A percentile compares a stretch with the other conserved stretches of the same genome.
Conservation (phyloP, 2,888 invertebrate species). For the Apodemia zela region DNA sequence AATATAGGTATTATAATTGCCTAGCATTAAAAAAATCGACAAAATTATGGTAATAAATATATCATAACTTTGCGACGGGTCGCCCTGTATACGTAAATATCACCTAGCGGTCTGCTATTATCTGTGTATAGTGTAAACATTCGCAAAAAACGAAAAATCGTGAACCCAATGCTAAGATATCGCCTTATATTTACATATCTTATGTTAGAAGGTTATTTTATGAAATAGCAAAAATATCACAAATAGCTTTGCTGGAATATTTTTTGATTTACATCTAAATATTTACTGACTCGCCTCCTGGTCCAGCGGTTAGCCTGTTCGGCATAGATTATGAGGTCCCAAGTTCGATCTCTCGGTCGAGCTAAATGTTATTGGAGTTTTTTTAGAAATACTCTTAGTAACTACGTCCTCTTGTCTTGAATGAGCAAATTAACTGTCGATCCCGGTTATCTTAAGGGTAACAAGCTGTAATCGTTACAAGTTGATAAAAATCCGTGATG, state of each 20-base stretch:
- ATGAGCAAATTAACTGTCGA: no score
- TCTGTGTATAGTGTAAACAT: not conserved
- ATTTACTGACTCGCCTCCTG: not conserved
- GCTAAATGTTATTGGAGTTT: no score
- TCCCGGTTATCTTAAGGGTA: no score
- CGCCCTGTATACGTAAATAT: not conserved
- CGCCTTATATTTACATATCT: not conserved
- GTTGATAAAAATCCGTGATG: no score
- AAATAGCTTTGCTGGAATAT: not conserved
- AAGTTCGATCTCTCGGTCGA: no score
- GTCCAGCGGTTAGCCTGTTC: not conserved
- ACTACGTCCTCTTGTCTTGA: no score
- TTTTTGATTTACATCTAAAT: not conserved
- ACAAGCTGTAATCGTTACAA: no score
- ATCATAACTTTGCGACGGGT: not conserved
- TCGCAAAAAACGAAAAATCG: not conserved
- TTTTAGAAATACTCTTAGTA: no score
- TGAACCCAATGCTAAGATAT: not conserved
- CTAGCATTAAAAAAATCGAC: no score
- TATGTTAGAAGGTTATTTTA: no score
- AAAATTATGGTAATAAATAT: not conserved
- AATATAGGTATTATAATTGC: no score
- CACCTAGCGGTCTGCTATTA: not conserved
- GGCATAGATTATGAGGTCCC: not conserved
- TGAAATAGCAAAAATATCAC: not conserved